These are phyloP conservation scores for Apostichopus japonicus DNA, from an alignment of 35 echinoderm and acorn worm species.

Conservation along the genomic window DNA sequence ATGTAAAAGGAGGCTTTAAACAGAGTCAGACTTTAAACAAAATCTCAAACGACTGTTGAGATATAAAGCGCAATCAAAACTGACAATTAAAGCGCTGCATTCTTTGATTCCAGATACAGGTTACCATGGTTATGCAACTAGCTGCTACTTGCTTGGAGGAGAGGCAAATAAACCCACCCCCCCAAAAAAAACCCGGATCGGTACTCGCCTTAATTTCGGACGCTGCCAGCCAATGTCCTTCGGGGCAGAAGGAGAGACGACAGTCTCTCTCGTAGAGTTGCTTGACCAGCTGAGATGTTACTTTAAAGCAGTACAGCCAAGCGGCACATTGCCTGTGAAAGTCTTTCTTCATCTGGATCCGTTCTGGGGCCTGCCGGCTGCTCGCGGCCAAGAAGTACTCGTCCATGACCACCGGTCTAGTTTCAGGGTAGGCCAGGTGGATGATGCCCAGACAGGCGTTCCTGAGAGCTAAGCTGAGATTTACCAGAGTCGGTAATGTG, in stretches of 20 bases:
- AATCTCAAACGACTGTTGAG: no score
- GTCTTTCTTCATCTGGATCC: slow-evolving; percentile 38
- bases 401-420: slow-evolving; percentile 63
- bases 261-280: slow-evolving; percentile 86
- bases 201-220: slow-evolving; percentile 24
- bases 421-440: slow-evolving; percentile 86
- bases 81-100: no score
- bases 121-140: no score
- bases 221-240: slow-evolving; percentile 77
- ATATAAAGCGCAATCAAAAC: no score
- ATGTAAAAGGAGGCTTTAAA: no score
- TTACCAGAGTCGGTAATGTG: slow-evolving; percentile 67
- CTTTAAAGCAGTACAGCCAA: slow-evolving; percentile 68
- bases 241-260: slow-evolving; percentile 75
- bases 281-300: slow-evolving; percentile 86
- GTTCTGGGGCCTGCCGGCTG: neutral
- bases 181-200: no score
- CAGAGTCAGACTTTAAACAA: no score
- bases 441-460: slow-evolving; percentile 95
- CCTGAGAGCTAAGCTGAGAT: slow-evolving; percentile 74
- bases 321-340: slow-evolving; percentile 49
- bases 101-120: no score
- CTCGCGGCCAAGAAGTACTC: slow-evolving; percentile 82
- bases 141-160: no score
- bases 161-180: no score